Base-by-base conservation (phyloP, 2,888 invertebrate species). In the Rhingia rostrata region DNA sequence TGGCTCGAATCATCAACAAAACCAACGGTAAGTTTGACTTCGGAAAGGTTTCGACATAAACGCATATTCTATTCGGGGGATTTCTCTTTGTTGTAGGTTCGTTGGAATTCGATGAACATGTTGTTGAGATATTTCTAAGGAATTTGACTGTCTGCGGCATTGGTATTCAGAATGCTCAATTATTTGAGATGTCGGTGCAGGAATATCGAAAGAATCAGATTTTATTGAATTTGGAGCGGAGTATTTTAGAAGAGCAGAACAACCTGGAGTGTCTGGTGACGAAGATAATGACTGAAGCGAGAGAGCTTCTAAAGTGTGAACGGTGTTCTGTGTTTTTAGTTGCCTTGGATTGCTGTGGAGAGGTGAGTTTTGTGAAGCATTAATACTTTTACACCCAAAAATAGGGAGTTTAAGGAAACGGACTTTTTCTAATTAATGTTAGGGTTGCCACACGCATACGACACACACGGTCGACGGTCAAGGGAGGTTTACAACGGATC, bases 1-100 rank as follows among this genome's bases (percentile, higher is more conserved):
- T 99, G 4, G 99, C 98, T 30, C 98, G 99, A 93, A 98, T 99
- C 89, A 99, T 99, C 90, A 99, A 99, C 92, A 99, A 99, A 93
- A 97, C 96, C 81, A 95, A 97, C 91, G 95, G 95, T 92, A 87
- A 89, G 89, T n/a, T n/a, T n/a, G n/a, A n/a, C n/a, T n/a, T n/a
- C n/a, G n/a, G n/a, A n/a, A n/a, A n/a, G n/a, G n/a, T n/a, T n/a
- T n/a, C n/a, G n/a, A n/a, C n/a, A n/a, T n/a, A n/a, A n/a, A n/a
- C n/a, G n/a, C n/a, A n/a, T n/a, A n/a, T n/a, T n/a, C n/a, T n/a
- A n/a, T n/a, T n/a, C n/a, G n/a, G n/a, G n/a, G n/a, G n/a, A n/a
- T n/a, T 5, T 51, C 37, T 56, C 22, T 37, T 14, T 54, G 12
- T 87, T 87, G n/a, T 88, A 94, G 94, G 94, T 64, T 94, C 95